Conservation (phyloP, 1,140 invertebrate species). For the Panagrolaimus sp. region DNA sequence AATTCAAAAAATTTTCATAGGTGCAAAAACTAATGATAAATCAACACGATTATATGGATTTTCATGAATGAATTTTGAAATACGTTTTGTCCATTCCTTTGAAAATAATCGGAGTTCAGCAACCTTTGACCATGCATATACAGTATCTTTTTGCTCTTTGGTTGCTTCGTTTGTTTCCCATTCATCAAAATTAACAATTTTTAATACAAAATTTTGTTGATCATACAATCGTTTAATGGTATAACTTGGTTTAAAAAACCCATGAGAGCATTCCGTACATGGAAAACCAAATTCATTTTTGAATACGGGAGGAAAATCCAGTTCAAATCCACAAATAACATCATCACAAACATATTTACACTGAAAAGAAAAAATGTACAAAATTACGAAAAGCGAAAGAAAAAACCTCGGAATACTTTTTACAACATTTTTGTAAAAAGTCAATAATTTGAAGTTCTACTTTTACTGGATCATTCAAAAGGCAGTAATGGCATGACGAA, state of each 20-base stretch:
- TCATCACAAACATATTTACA: conserved; percentile 20
- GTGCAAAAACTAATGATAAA: conserved; percentile 29
- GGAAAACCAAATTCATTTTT: conserved; percentile 14
- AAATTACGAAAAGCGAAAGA: neutral
- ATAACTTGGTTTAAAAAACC: conserved; percentile 24
- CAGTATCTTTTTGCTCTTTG: neutral
- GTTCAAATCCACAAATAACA: conserved; percentile 16
- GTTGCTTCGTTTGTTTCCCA: conserved; percentile 11
- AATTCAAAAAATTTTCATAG: conserved; percentile 10
- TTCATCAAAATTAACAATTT: conserved; percentile 26
- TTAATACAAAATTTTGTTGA: conserved; percentile 35
- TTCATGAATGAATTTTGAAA: conserved; percentile 22
- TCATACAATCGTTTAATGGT: conserved; percentile 28
- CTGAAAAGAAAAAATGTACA: conserved; percentile 1
- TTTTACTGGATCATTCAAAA: no score
- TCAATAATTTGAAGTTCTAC: no score
- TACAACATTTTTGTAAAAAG: no score
- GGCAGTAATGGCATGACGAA: no score
- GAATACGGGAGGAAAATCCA: conserved; percentile 18
- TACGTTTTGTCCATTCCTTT: conserved; percentile 22
- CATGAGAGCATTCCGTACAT: neutral
- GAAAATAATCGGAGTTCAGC: conserved; percentile 20
- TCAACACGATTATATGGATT: conserved; percentile 38
- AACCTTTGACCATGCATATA: conserved; percentile 8
- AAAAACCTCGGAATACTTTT: no score